Evolutionary conservation across 2,113 vertebrate species (phyloP), one percentile per base, ranked within the genome.

Genomic region (Cricetomys ansorgei): DNA sequence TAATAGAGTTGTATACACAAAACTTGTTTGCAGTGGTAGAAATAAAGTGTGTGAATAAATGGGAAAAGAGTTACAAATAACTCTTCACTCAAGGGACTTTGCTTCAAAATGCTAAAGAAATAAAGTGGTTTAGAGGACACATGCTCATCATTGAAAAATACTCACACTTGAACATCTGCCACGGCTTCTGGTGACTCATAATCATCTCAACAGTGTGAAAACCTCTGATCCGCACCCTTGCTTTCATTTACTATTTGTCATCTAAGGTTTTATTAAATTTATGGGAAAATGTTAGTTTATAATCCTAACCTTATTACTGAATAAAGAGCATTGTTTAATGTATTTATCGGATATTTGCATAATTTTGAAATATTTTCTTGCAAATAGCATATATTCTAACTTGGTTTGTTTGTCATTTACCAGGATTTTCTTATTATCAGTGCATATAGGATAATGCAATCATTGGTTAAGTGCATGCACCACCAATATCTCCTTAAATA

Each of bases 281-380:
- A 1, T 75, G 0, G 43, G 16, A 69, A 31, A 48, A 15, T 48
- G 50, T 50, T 27, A 31, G 11, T 76, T 2, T 73, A 9, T 48
- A 76, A 76, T 76, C 9, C 1, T 76, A 48, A 29, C 11, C 13
- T 76, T 76, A 16, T 48, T 76, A 10, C 23, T 37, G 5, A 70
- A 7, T 70, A n/a, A 70, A 4, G 16, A 73, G 19, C 37, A 65
- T 17, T 1, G 62, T 83, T 92, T 55, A 70, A 55, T 57, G 34
- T 27, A 4, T 57, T 84, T 53, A n/a, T 70, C 55, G 12, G 1
- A 27, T 6, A 77, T 88, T 81, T 88, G 53, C 29, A 29, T 76
- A 86, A 45, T 59, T n/a, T 87, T 53, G 27, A 93, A 65, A 43
- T 89, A 80, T 91, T 89, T n/a, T n/a, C n/a, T n/a, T n/a, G n/a